phyloP scores from a whole-genome alignment of 1,140 invertebrate species.

The Drosophila kanapiae region DNA sequence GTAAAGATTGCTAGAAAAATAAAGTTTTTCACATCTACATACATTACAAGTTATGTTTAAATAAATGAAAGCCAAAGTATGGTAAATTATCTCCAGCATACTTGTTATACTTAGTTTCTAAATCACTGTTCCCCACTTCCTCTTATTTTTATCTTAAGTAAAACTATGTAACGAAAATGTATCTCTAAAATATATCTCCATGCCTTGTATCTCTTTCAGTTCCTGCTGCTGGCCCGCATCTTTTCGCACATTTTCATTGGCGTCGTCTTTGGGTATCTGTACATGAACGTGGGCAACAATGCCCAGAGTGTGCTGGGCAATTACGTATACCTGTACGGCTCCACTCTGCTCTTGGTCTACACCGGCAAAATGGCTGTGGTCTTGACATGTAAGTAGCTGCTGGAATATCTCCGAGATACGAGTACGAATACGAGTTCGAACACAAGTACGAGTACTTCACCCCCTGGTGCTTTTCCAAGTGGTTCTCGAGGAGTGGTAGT shows the following conservation, averaged over 20 bases:
- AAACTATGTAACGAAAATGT: no score
- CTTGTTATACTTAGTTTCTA: neutral
- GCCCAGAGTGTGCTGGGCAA: constrained; percentile 95
- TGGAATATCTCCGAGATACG: constrained; percentile 10
- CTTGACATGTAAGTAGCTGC: constrained; percentile 93
- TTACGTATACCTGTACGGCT: constrained; percentile 96
- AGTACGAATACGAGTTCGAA: neutral
- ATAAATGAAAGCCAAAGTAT: no score
- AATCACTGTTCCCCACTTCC: neutral
- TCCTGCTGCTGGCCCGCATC: constrained; percentile 90
- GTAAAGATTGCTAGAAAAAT: no score
- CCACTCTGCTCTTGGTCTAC: constrained; percentile 95
- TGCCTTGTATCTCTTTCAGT: constrained; percentile 85
- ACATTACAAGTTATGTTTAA: no score
- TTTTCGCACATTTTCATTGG: constrained; percentile 93
- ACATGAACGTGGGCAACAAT: constrained; percentile 93
- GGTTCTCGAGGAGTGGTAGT: constrained; percentile 21
- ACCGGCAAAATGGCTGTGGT: constrained; percentile 98
- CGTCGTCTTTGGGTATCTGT: constrained; percentile 95
- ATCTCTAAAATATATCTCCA: constrained; percentile 6
- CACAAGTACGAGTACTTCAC: constrained; percentile 4
- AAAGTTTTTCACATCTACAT: no score
- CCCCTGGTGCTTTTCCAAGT: constrained; percentile 13
- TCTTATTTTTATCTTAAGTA: neutral
- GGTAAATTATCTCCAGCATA: no score